phyloP scores from a whole-genome alignment of 2,888 invertebrate genomes.

The Chaitophorus viminalis region DNA sequence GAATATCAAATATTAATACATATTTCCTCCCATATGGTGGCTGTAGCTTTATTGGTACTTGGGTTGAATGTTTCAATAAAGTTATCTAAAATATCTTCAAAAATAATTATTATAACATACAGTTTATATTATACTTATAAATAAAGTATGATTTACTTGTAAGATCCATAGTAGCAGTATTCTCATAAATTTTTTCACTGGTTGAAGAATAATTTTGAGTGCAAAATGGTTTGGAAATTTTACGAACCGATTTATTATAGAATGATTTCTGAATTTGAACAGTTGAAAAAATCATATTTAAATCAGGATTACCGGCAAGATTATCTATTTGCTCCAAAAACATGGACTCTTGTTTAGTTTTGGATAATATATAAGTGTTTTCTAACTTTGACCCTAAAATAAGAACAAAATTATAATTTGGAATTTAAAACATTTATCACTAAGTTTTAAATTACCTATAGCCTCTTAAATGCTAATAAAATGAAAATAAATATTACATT shows the following conservation, averaged over 20 bases:
- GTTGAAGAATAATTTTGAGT: not conserved
- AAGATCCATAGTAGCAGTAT: conserved; percentile 54
- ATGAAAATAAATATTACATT: too few species aligned
- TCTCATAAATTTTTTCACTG: conserved; percentile 21
- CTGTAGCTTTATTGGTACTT: not conserved
- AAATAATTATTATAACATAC: not conserved
- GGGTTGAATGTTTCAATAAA: conserved; percentile 26
- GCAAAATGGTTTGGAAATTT: not conserved
- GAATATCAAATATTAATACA: not conserved
- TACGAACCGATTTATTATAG: conserved; percentile 43
- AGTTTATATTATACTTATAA: not conserved
- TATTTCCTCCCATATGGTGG: conserved; percentile 51
- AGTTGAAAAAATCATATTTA: conserved; percentile 25
- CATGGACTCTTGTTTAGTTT: conserved; percentile 20
- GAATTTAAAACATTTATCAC: not conserved
- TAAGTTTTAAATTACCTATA: too few species aligned
- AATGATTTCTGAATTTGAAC: conserved; percentile 46
- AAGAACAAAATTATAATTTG: not conserved
- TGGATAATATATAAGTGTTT: conserved; percentile 49
- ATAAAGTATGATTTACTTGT: conserved; percentile 41
- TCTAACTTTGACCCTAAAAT: conserved; percentile 31
- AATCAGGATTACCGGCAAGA: not conserved
- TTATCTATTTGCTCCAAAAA: not conserved
- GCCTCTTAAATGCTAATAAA: too few species aligned
- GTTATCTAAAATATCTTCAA: conserved; percentile 50